Evolutionary conservation across 2,888 invertebrate genomes (phyloP), one percentile per base, ranked within the genome.

Genomic region (Pasiphila rectangulata): DNA sequence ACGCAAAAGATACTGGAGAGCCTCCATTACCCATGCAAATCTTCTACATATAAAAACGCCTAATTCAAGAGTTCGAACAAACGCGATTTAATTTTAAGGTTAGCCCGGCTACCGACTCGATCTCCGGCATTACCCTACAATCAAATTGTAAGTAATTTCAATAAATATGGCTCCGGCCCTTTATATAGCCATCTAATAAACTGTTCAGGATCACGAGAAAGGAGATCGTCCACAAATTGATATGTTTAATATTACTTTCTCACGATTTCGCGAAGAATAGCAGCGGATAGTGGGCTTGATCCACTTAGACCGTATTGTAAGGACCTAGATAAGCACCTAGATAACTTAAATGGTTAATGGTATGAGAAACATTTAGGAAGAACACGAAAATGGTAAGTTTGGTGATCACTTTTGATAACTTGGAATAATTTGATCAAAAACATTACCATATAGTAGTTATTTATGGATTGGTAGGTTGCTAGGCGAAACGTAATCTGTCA

Each of bases 111-210:
- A 82, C 86, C 74, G 81, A 68, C 69, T 73, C 19, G 41, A 19
- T 34, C 41, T 27, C 48, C 34, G 73, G 81, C 75, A 84, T 86
- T 85, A 86, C 69, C 51, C 66, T 70, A 83, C 84, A 86, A 82
- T 85, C 84, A 87, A 85, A 86, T 80, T 80, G 79, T 81, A 73
- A 86, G 87, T 85, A 87, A 88, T 88, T 86, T 84, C 83, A 86
- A 83, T 85, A 86, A 88, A 85, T 85, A 87, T 78, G 79, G 83
- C 78, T 69, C 63, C 69, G 65, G 63, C 71, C 79, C 79, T 80
- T 81, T 84, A 81, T 79, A 79, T 79, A 69, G 72, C 71, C 74
- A 67, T 79, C 83, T 88, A 86, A 88, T 87, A 83, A 75, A 86
- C 81, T 81, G 87, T 84, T 83, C 67, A 70, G 70, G 59, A 78